Conservation (phyloP, 2,113 vertebrate genomes). For the Garra rufa region DNA sequence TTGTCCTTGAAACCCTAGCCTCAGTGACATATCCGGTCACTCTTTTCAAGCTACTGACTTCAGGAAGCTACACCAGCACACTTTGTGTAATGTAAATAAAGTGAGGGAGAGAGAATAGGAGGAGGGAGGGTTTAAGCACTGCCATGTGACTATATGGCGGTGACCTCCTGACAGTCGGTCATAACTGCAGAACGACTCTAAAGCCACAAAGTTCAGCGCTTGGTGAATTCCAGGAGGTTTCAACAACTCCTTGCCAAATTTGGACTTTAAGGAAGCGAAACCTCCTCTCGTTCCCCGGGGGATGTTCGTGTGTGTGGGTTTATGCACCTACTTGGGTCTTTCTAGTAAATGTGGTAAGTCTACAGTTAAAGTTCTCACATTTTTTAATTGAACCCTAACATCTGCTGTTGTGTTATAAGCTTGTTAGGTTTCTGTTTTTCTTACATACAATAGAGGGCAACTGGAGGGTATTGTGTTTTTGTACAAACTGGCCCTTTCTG, state of each 20-base stretch:
- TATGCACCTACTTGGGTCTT: neutral
- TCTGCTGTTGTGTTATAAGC: constrained; percentile 3
- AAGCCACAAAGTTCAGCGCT: constrained; percentile 30
- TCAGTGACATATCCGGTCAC: constrained; percentile 1
- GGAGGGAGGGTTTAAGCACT: constrained; percentile 32
- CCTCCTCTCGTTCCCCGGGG: neutral
- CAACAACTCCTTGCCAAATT: neutral
- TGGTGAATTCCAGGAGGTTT: constrained; percentile 39
- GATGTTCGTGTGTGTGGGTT: neutral
- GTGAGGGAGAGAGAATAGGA: constrained; percentile 12
- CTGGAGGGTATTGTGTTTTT: constrained; percentile 7
- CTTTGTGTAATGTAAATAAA: constrained; percentile 35
- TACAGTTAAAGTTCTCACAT: neutral
- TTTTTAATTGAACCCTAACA: neutral
- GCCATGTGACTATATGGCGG: constrained; percentile 53
- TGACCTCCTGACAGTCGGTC: constrained; percentile 57
- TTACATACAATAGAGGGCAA: neutral
- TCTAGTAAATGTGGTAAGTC: constrained; percentile 45
- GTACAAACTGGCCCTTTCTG: constrained; percentile 12
- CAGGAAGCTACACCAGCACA: neutral
- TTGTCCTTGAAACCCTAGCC: neutral
- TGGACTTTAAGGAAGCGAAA: neutral
- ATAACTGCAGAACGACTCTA: constrained; percentile 16
- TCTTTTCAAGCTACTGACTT: constrained; percentile 12
- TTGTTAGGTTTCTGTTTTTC: neutral